Evolutionary conservation across 2,113 vertebrate genomes (phyloP), one percentile per base, ranked within the genome.

Genomic region (Mohoua ochrocephala): DNA sequence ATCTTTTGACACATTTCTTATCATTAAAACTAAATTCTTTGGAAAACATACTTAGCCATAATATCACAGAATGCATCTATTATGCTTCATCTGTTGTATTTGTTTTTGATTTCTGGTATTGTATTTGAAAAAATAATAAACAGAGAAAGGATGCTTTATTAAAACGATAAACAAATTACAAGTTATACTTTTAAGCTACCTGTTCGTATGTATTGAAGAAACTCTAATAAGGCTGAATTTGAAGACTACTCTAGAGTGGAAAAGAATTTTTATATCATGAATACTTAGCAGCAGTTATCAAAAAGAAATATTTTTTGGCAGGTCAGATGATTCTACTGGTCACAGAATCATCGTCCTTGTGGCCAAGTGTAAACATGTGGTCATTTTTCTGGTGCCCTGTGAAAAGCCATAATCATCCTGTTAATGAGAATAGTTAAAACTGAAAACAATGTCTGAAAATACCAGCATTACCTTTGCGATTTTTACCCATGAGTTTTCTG

Each of bases 361-460:
- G 76, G 52, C 45, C 65, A 91, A 71, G 74, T 79, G 33, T 45
- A 65, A 82, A 39, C 42, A 49, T 54, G 31, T 47, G 44, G 68
- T 91, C 31, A 28, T 91, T 90, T 94, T 85, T 70, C 86, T 96
- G 70, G 17, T 94, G 30, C 91, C 84, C 80, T 82, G 26, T 87
- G 80, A 88, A 71, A 91, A 93, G 45, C 37, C 27, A 85, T 93
- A 97, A 95, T 65, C 81, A 61, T 95, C 44, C 47, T 97, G 86
- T 93, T 93, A 96, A 37, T 88, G 74, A 96, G 31, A 96, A 92
- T 33, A 64, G 41, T 84, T 70, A 92, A 97, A 81, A 96, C 89
- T 91, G 94, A 95, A 98, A 97, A 74, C 50, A 92, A 28, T 91
- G 47, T 85, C 82, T 93, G 91, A 94, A 96, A 97, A 96, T 70